Base-by-base conservation (phyloP, 2,797 vertebrate genomes). In the Paguma larvata region DNA sequence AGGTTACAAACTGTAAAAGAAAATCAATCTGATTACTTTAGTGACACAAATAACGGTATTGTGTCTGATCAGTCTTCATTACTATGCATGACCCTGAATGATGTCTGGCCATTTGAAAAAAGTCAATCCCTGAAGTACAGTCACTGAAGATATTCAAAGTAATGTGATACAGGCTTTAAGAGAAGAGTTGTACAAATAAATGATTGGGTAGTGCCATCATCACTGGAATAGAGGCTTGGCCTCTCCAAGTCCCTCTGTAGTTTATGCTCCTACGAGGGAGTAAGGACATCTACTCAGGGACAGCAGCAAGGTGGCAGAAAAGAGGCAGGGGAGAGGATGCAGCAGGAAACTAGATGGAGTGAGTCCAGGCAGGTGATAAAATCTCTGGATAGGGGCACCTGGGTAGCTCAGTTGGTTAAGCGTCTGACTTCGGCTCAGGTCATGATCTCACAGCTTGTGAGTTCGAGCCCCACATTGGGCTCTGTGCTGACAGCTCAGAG, bases 71-170 rank as follows among this genome's bases (percentile, higher is more conserved):
- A 30, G 67, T 85, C 80, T 97, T 95, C 41, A 30, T 89, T 82
- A 62, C 34, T 12, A 56, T 51, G 85, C 83, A 27, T 48, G 59
- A 77, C 78, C 84, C 91, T 89, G 85, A 89, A 91, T 93, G 56
- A 91, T 27, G 92, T 75, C 89, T 95, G 89, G 86, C 34, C 84
- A 46, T 90, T 82, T 65, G 46, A 83, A 88, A 83, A 86, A 91
- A 51, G 65, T 89, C 86, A 94, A 48, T 86, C 78, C 63, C 59
- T 93, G 32, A 94, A 93, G 97, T 59, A 86, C 0, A 73, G 86
- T 82, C 32, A 27, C 77, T 77, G 86, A 92, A 96, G 89, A 87
- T 83, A 96, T 59, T 93, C 73, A 88, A 92, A 92, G 94, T 82
- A 93, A 94, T 72, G 41, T 83, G 94, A 89, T 23, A 34, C 32